Percentiles rank a stretch among this genome's conserved stretches.
Conservation (phyloP, 2,797 vertebrate species). For the Rhinichthys osculus region DNA sequence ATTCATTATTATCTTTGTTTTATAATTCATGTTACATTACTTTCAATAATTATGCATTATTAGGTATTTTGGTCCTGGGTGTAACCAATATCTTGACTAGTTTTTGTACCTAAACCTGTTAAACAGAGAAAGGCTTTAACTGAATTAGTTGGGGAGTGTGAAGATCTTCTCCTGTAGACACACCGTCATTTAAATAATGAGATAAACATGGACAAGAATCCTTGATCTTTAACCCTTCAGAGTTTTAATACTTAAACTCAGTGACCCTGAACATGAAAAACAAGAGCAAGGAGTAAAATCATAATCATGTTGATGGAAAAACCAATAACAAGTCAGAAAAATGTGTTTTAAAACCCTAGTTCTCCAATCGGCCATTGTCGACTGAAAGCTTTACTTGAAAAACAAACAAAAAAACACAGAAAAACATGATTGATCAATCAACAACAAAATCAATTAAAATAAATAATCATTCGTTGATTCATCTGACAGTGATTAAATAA, state of each 20-base stretch:
- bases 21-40: neutral
- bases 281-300: slow-evolving; percentile 3
- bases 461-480: slow-evolving; percentile 44
- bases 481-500: slow-evolving; percentile 44
- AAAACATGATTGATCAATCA: slow-evolving; percentile 14
- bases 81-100: neutral
- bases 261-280: neutral
- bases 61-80: neutral
- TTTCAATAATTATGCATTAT: neutral
- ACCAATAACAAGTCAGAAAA: neutral
- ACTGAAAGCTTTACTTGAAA: slow-evolving; percentile 12
- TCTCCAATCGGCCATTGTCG: neutral
- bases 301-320: neutral
- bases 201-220: neutral
- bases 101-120: neutral
- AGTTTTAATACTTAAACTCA: neutral
- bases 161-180: neutral
- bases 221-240: neutral
- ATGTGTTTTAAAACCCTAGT: slow-evolving; percentile 8
- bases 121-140: neutral
- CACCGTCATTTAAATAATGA: neutral
- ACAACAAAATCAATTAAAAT: slow-evolving; percentile 30
- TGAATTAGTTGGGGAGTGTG: neutral
- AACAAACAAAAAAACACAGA: neutral
- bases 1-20: neutral